Evolutionary conservation across 1,140 invertebrate species (phyloP), one percentile per base, ranked within the genome.

Genomic region (Papilio helenus): DNA sequence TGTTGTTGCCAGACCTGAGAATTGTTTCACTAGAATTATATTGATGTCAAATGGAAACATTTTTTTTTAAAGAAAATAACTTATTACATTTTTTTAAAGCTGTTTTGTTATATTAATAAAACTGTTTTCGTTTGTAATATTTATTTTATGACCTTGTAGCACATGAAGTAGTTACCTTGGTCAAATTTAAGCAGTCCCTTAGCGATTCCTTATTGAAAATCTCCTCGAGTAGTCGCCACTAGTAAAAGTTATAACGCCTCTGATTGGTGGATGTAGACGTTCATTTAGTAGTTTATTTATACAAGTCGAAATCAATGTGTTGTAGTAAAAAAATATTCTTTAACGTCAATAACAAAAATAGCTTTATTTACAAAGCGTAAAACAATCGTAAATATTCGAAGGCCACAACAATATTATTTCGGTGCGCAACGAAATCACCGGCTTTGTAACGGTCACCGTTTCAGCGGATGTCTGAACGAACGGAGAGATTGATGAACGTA

Each of bases 351-450:
- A 61, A 29, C 12, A 12, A 65, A 26, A 34, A 68, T 68, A 16
- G 7, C 26, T 68, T 68, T 34, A 18, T 29, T 29, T 5, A 68
- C 26, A 29, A 68, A 68, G 26, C 61, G 26, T 68, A 68, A 68
- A 72, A 74, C 20, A 49, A 74, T 12, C 3, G 44, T 74, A 49
- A 74, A 74, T 49, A 44, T 46, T 74, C 49, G 20, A 49, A 74
- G 72, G 72, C 42, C 39, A 39, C 12, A 74, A 44, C 42, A 74
- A 29, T 74, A 74, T 51, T 74, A 74, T 74, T 74, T 74, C 42
- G 20, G 72, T 23, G 44, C 12, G 61, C 26, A 68, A 68, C 61
- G 72, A 46, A 74, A 74, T 74, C 44, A 23, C 42, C 23, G 42
- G 72, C 8, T 49, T 74, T 46, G 12, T 68, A 68, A 68, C 34